Percentiles rank a stretch among this genome's conserved stretches.
Conservation (phyloP, 2,113 vertebrate species). For the Deroptyus accipitrinus region DNA sequence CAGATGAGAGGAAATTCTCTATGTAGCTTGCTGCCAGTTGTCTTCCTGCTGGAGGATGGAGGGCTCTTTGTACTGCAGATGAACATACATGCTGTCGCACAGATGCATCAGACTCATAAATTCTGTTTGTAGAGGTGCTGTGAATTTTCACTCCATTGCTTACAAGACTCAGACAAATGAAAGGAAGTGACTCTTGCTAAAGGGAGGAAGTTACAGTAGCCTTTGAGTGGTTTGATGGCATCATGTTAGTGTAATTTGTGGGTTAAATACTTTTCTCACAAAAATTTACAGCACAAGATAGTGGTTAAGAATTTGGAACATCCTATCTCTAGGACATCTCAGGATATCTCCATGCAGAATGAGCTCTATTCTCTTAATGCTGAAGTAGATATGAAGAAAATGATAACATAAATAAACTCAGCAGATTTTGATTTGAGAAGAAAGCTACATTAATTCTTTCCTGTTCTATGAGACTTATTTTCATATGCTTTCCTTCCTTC, state of each 20-base stretch:
- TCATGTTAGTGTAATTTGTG: background rate
- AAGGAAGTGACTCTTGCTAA: background rate
- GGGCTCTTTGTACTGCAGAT: background rate
- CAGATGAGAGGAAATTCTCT: background rate
- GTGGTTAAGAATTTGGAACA: background rate
- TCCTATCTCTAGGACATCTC: background rate
- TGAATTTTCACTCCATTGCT: background rate
- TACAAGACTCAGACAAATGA: background rate
- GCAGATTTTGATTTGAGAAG: background rate
- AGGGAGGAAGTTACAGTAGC: background rate
- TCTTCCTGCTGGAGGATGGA: background rate
- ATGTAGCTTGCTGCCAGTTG: background rate
- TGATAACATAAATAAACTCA: background rate
- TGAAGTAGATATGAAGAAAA: background rate
- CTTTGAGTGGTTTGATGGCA: background rate
- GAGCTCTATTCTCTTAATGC: background rate
- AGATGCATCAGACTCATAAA: background rate
- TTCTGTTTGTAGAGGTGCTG: background rate
- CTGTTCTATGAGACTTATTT: background rate
- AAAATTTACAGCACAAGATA: background rate
- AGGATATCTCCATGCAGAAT: background rate
- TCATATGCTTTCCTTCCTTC: background rate
- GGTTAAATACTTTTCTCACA: background rate
- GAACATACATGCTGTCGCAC: background rate
- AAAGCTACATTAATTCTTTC: background rate